These are phyloP conservation scores for Drosophila rellima DNA, from an alignment of 2,888 invertebrate species.

Conservation along the genomic window DNA sequence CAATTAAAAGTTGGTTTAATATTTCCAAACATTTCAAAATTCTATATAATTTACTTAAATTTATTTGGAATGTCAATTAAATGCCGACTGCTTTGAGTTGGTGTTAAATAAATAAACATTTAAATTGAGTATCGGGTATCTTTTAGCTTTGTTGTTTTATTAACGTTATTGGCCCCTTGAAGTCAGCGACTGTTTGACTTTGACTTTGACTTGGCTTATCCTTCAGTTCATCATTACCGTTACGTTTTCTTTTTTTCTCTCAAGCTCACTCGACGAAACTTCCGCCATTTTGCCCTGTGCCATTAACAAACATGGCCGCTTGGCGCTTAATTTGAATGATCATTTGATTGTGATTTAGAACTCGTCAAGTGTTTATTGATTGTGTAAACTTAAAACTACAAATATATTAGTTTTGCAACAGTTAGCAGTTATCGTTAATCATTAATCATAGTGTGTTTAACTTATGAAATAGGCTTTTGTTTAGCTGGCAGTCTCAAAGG, in stretches of 20 bases:
- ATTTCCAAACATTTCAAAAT: no score
- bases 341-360: slow-evolving; percentile 21
- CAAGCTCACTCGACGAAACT: background rate
- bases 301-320: slow-evolving; percentile 16
- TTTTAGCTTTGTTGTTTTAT: slow-evolving; percentile 3
- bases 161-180: slow-evolving; percentile 26
- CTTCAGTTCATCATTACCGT: slow-evolving; percentile 63
- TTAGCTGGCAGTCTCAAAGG: slow-evolving; percentile 63
- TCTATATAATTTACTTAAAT: no score
- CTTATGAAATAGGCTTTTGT: slow-evolving; percentile 45
- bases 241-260: slow-evolving; percentile 13
- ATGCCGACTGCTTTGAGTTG: no score
- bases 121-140: background rate
- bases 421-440: slow-evolving; percentile 11
- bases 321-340: slow-evolving; percentile 17
- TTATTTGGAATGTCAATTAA: no score
- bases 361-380: slow-evolving; percentile 25
- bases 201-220: slow-evolving; percentile 40
- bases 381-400: slow-evolving; percentile 35
- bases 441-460: slow-evolving; percentile 25
- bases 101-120: background rate
- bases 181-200: slow-evolving; percentile 47
- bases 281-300: slow-evolving; percentile 12
- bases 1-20: no score
- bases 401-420: slow-evolving; percentile 26